phyloP scores from a whole-genome alignment of 2,888 invertebrate genomes.

The Piscicola geometra region DNA sequence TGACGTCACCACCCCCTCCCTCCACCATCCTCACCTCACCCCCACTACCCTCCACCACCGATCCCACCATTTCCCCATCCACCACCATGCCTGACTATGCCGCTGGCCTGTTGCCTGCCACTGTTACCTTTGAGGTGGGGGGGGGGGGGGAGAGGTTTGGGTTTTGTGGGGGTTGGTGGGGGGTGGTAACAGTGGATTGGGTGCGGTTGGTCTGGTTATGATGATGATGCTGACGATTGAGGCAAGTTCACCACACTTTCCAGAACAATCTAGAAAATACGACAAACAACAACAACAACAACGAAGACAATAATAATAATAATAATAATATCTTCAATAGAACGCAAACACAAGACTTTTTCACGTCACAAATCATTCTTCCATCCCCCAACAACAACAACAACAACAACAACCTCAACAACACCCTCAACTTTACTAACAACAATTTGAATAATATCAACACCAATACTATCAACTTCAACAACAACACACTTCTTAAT shows the following conservation, averaged over 20 bases:
- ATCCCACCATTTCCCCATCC: constrained; percentile 27
- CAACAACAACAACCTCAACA: not conserved
- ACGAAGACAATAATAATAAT: not conserved
- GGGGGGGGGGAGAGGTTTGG: too few relatives aligned
- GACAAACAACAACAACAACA: not conserved
- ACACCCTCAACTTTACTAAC: not conserved
- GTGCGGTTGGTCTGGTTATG: too few relatives aligned
- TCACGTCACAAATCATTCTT: constrained; percentile 13
- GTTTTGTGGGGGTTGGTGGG: too few relatives aligned
- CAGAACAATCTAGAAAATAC: not conserved
- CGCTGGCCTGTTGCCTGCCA: constrained; percentile 68
- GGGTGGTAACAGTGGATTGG: too few relatives aligned
- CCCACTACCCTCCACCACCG: constrained; percentile 1
- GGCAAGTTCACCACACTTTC: too few relatives aligned
- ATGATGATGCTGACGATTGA: too few relatives aligned
- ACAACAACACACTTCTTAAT: not conserved
- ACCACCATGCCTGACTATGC: constrained; percentile 73
- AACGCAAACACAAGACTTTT: not conserved
- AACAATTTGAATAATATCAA: not conserved
- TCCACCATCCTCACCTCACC: not conserved
- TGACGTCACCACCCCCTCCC: constrained; percentile 43
- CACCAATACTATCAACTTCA: not conserved
- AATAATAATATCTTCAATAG: not conserved
- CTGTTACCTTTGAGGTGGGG: constrained; percentile 44
- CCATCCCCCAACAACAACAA: constrained; percentile 3